These are phyloP conservation scores for Premnoplex brunnescens DNA, from an alignment of 2,797 vertebrate genomes.

Conservation along the genomic window DNA sequence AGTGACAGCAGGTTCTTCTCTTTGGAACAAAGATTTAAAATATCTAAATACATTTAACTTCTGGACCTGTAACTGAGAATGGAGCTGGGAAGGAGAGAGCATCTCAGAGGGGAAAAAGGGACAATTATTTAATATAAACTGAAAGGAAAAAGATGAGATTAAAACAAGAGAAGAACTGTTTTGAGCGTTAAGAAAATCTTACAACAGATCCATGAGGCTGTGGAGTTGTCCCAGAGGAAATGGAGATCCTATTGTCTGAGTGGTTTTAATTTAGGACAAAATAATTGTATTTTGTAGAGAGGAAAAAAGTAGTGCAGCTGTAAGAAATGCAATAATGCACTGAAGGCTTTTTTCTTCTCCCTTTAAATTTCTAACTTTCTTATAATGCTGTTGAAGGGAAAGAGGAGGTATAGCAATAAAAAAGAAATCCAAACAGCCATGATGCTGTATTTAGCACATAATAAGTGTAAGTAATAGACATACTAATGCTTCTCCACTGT, in stretches of 20 bases:
- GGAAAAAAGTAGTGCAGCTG: neutral
- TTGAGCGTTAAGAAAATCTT: neutral
- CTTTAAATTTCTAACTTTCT: neutral
- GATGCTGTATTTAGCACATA: neutral
- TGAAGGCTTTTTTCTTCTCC: neutral
- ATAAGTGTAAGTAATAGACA: neutral
- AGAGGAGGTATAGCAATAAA: neutral
- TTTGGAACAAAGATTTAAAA: neutral
- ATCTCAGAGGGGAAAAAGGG: neutral
- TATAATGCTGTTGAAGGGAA: neutral
- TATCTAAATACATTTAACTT: neutral
- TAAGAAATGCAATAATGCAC: neutral
- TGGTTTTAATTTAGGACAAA: neutral
- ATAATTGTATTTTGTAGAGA: neutral
- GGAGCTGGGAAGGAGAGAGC: neutral
- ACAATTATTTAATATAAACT: neutral
- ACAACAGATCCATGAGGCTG: neutral
- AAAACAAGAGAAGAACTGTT: neutral
- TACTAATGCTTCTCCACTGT: neutral
- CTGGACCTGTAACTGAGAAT: neutral
- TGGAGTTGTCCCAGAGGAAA: neutral
- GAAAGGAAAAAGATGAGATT: neutral
- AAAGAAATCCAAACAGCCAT: neutral
- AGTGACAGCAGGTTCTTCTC: neutral
- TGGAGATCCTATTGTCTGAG: neutral